Conservation (phyloP, 2,888 invertebrate genomes). For the Hyalella azteca region DNA sequence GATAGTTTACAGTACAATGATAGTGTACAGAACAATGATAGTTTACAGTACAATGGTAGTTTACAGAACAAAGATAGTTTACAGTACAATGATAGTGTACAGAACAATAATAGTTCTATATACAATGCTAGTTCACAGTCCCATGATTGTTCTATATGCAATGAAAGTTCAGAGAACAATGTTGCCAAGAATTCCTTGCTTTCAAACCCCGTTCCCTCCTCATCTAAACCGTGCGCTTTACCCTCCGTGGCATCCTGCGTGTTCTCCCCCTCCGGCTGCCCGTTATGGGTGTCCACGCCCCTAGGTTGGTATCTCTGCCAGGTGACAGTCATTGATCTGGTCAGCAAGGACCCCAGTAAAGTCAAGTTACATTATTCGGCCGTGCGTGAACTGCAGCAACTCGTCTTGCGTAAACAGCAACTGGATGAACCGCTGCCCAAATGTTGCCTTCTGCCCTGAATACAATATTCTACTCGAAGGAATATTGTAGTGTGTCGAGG, state of each 20-base stretch:
- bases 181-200: background rate
- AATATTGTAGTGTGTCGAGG: no score
- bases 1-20: no score
- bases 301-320: constrained; percentile 27
- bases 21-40: no score
- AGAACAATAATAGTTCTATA: no score
- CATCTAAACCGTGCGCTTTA: background rate
- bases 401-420: background rate
- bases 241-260: background rate
- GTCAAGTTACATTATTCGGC: constrained; percentile 4
- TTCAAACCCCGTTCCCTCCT: background rate
- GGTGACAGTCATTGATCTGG: constrained; percentile 28
- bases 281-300: background rate
- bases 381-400: constrained; percentile 1
- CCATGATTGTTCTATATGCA: no score
- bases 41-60: no score
- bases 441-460: background rate
- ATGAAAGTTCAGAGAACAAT: no score
- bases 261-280: background rate
- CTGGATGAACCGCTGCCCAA: background rate
- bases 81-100: no score
- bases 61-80: no score
- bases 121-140: no score
- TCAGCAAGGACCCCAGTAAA: constrained; percentile 29
- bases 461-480: no score